Percentiles rank a stretch among this genome's conserved stretches.
phyloP scores from a whole-genome alignment of 2,797 vertebrate genomes.

The Lacerta viridis region DNA sequence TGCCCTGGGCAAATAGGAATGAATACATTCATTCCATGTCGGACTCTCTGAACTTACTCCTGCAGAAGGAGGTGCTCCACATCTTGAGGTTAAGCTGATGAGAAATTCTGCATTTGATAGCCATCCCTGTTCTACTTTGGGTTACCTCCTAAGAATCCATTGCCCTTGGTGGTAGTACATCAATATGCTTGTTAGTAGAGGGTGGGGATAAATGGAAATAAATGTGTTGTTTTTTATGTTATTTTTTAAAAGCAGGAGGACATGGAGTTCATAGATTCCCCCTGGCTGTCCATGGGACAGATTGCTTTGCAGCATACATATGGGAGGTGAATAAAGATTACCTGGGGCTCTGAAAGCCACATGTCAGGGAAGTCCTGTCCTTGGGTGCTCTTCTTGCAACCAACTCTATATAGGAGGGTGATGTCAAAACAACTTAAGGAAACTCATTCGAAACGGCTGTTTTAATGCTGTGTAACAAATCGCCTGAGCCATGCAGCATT shows the following conservation, averaged over 20 bases:
- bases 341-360: conserved; percentile 1
- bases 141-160: background rate
- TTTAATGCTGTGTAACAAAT: background rate
- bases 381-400: background rate
- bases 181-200: background rate
- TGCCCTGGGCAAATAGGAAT: background rate
- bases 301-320: conserved; percentile 33
- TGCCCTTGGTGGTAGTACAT: background rate
- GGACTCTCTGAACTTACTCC: background rate
- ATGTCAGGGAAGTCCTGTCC: conserved; percentile 9
- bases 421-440: background rate
- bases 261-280: conserved; percentile 18
- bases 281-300: conserved; percentile 25
- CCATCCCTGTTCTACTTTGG: background rate
- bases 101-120: background rate
- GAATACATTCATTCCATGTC: background rate
- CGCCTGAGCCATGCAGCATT: background rate
- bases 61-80: background rate
- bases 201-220: background rate
- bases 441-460: too few species aligned
- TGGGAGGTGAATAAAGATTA: conserved; percentile 8
- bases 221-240: conserved; percentile 1
- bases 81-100: background rate
- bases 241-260: background rate
- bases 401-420: background rate